Conservation (phyloP, 1,140 invertebrate genomes). For the Pteromalus puparum region DNA sequence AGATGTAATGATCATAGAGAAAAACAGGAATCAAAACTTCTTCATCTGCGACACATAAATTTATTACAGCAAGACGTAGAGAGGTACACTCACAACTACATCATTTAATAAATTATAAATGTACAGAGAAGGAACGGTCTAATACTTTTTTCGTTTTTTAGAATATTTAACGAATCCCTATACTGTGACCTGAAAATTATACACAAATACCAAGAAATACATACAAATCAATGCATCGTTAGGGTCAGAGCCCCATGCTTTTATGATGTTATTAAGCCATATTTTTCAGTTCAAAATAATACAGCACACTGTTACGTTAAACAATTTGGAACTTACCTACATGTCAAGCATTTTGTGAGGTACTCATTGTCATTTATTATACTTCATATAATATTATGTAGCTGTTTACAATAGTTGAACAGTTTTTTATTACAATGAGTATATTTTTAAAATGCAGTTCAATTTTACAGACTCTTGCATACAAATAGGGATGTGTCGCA, state of each 20-base stretch:
- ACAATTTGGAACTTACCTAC: slow-evolving; percentile 68
- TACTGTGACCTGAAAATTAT: slow-evolving; percentile 73
- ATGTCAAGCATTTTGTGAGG: slow-evolving; percentile 70
- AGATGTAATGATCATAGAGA: slow-evolving; percentile 63
- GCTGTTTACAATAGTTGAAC: not conserved
- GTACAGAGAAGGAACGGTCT: not conserved
- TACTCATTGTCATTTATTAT: slow-evolving; percentile 53
- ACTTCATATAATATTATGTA: not conserved
- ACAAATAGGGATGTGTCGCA: slow-evolving; percentile 64
- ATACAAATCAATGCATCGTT: slow-evolving; percentile 72
- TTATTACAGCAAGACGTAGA: slow-evolving; percentile 65
- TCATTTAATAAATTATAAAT: slow-evolving; percentile 40
- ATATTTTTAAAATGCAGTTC: not conserved
- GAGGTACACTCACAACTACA: slow-evolving; percentile 60
- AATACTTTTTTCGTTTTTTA: slow-evolving; percentile 64
- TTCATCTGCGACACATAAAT: slow-evolving; percentile 60
- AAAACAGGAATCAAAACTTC: slow-evolving; percentile 59
- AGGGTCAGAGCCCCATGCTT: slow-evolving; percentile 70
- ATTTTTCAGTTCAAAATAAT: slow-evolving; percentile 65
- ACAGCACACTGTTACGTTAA: slow-evolving; percentile 67
- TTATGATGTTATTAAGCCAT: slow-evolving; percentile 67
- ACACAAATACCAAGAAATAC: slow-evolving; percentile 68
- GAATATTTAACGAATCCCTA: slow-evolving; percentile 73
- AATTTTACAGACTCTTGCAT: slow-evolving; percentile 68
- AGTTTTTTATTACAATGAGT: not conserved